Conservation (phyloP, 2,888 invertebrate genomes). For the Thera britannica region DNA sequence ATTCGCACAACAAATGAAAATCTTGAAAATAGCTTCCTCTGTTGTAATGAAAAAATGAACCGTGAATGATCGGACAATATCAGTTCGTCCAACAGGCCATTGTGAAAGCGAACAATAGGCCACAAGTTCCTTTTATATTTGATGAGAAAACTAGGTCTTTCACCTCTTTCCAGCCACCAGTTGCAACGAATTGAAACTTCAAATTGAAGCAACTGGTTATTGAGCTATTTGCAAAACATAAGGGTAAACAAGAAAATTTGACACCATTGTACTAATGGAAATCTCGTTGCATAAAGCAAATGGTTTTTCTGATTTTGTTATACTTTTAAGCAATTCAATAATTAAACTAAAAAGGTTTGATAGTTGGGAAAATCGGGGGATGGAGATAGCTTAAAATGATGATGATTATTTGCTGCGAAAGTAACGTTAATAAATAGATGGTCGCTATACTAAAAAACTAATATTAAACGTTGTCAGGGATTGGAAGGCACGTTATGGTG, state of each 20-base stretch:
- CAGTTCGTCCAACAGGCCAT: neutral
- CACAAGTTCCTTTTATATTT: conserved; percentile 4
- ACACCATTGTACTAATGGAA: no score
- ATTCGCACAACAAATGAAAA: neutral
- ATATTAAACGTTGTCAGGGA: no score
- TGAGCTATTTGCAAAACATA: neutral
- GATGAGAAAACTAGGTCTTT: neutral
- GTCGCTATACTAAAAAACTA: no score
- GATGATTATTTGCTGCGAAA: no score
- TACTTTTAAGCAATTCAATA: no score
- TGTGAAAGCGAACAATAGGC: neutral
- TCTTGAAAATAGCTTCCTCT: neutral
- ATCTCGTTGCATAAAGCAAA: no score
- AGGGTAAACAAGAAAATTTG: neutral
- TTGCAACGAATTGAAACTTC: conserved; percentile 8
- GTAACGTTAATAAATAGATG: no score
- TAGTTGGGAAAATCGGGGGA: no score
- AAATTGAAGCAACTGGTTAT: conserved; percentile 6
- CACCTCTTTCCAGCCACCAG: conserved; percentile 3
- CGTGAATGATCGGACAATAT: neutral
- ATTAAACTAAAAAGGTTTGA: no score
- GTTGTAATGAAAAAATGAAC: neutral
- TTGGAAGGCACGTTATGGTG: no score
- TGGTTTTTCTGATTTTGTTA: no score
- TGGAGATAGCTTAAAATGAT: no score